Base-by-base conservation (phyloP, 2,113 vertebrate genomes). In the Vulpes lagopus region DNA sequence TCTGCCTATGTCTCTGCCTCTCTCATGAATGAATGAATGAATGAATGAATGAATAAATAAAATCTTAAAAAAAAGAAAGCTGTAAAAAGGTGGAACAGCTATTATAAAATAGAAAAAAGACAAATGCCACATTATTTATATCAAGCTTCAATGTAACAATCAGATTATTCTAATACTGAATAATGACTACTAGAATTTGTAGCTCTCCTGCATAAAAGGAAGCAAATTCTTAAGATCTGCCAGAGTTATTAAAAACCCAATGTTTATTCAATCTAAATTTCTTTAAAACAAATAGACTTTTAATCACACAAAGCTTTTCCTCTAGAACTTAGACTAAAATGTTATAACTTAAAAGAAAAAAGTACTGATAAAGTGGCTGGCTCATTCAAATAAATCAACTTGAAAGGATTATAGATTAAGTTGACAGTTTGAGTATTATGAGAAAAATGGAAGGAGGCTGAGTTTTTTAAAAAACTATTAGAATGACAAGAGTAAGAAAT, bases 341-440 rank as follows among this genome's bases (percentile, higher is more conserved):
- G 4, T 89, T 80, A 96, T 51, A 25, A 91, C 87, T 88, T 93
- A 91, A 84, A 91, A 95, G 92, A 60, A 91, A 94, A 95, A 98
- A 97, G 5, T 84, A 95, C 87, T 78, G 53, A 93, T 43, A 96
- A 91, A 79, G 53, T 91, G 17, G 30, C 22, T 96, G n/a, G n/a
- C 16, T 74, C 64, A 79, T 91, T 90, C 62, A 93, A 95, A 95
- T 94, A 96, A 91, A 95, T 96, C 32, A 96, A 53, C 83, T 65
- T 90, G 57, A 96, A 96, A 95, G 32, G 14, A 94, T 91, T 91
- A 88, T 19, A 94, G 17, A 93, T 86, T 82, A 73, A 84, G 4
- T 27, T 89, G 69, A 82, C 25, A 94, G 27, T 51, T 79, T 92
- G 64, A 91, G 8, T 74, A 76, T 62, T 71, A 83, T 83, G 8